A percentile compares a stretch with the other conserved stretches of the same genome.
phyloP scores from a whole-genome alignment of 2,888 invertebrate species.

The Morpho deidamia region DNA sequence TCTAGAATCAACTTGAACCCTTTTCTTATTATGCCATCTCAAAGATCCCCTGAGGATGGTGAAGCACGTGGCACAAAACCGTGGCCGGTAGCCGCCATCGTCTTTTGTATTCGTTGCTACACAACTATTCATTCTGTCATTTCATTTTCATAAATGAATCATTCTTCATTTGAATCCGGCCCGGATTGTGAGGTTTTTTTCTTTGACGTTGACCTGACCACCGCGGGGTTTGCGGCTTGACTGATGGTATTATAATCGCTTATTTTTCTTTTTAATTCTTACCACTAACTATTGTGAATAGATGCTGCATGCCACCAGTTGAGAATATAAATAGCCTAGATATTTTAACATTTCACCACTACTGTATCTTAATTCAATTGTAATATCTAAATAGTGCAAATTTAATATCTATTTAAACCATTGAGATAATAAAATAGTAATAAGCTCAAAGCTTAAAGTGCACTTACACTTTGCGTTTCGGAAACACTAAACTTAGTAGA shows the following conservation, averaged over 20 bases:
- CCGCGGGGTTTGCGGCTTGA: conserved; percentile 67
- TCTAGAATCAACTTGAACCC: background rate
- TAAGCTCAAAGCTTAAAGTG: too few species aligned
- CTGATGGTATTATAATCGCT: conserved; percentile 76
- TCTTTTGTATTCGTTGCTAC: conserved; percentile 50
- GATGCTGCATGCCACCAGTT: background rate
- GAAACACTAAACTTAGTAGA: too few species aligned
- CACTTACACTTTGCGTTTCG: too few species aligned
- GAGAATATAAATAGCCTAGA: background rate
- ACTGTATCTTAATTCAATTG: background rate
- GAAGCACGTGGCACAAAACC: conserved; percentile 46
- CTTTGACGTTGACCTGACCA: conserved; percentile 69
- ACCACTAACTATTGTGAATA: conserved; percentile 45
- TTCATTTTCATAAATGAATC: conserved; percentile 77
- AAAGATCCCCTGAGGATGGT: conserved; percentile 17
- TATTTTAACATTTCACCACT: too few species aligned
- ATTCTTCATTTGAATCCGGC: conserved; percentile 74
- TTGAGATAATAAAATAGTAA: too few species aligned
- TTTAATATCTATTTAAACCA: too few species aligned
- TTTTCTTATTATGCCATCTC: conserved; percentile 1
- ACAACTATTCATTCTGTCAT: conserved; percentile 74
- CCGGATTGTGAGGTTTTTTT: conserved; percentile 58
- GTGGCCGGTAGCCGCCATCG: conserved; percentile 57
- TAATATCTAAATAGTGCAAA: too few species aligned
- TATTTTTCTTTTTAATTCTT: conserved; percentile 75